Base-by-base conservation (phyloP, 2,888 invertebrate genomes). In the Ethmia dodecea region DNA sequence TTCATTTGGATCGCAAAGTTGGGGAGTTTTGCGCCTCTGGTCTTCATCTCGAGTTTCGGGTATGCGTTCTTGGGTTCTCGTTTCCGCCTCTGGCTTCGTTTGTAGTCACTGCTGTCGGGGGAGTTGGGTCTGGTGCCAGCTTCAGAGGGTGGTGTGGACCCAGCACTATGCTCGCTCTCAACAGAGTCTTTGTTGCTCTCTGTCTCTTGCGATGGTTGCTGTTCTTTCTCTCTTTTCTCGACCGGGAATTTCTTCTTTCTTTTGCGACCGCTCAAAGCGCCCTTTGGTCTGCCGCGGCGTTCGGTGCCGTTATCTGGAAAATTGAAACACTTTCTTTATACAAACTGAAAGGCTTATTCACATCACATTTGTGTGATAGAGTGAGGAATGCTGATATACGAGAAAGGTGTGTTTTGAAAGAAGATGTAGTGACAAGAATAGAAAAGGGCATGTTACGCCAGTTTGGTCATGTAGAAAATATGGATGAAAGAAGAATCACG, bases 1-100 rank as follows among this genome's bases (percentile, higher is more conserved):
- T 87, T 87, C 61, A 83, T 81, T 45, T 87, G 87, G 3, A 86
- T 64, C 5, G 89, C 89, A 57, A 89, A 90, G 59, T 89, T 89
- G 0, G 90, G 90, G 14, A 90, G 70, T 49, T 90, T 90, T 2
- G 89, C 89, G n/a, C 90, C 90, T 22, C 90, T 71, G 0, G 90
- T 90, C 51, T 86, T 86, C 72, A 81, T 83, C 42, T 86, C 86
- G 34, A 83, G 28, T 44, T 84, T 86, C 1, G 86, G 80, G 37
- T 73, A 67, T 40, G 55, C 51, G 33, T 47, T 60, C 27, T 67
- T 70, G 5, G 61, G 40, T 36, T 73, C 66, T 0, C 75, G 60
- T 42, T 69, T 70, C 29, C 67, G 54, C n/a, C 73, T 54, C 12
- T 55, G 62, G 5, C 43, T 49, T 20, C 61, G 55, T 37, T 70